phyloP scores from a whole-genome alignment of 2,113 vertebrate species.

The Eudyptes chrysolophus region DNA sequence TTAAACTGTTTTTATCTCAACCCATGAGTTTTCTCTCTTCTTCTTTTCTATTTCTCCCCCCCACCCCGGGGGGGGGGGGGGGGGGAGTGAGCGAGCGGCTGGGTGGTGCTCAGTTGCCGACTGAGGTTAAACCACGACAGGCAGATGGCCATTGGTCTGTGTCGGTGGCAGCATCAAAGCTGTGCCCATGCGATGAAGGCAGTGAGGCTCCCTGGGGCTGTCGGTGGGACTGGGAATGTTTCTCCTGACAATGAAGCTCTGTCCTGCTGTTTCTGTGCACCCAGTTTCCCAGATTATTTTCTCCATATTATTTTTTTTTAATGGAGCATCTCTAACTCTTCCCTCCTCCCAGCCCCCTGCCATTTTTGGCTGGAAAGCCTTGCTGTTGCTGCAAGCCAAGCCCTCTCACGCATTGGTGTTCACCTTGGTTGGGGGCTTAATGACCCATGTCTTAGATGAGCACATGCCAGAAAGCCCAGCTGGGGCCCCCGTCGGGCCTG shows the following conservation, averaged over 20 bases:
- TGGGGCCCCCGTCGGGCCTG: accelerated
- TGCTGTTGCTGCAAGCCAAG: not conserved
- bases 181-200: not conserved
- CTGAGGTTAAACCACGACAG: too few relatives aligned
- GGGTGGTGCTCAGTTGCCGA: too few relatives aligned
- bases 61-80: too few relatives aligned
- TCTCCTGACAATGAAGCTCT: not conserved
- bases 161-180: not conserved
- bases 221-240: not conserved
- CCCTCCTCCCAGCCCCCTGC: not conserved
- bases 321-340: not conserved
- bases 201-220: not conserved
- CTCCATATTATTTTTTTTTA: not conserved
- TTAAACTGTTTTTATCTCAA: too few relatives aligned
- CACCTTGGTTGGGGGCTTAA: not conserved
- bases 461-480: not conserved
- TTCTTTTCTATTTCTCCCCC: too few relatives aligned
- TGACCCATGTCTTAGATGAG: not conserved
- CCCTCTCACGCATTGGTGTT: not conserved
- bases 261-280: not conserved
- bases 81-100: too few relatives aligned
- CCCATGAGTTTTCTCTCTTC: too few relatives aligned
- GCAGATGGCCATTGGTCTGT: not conserved
- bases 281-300: not conserved
- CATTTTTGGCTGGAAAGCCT: not conserved